phyloP scores from a whole-genome alignment of 2,113 vertebrate species.

The Mirounga angustirostris region DNA sequence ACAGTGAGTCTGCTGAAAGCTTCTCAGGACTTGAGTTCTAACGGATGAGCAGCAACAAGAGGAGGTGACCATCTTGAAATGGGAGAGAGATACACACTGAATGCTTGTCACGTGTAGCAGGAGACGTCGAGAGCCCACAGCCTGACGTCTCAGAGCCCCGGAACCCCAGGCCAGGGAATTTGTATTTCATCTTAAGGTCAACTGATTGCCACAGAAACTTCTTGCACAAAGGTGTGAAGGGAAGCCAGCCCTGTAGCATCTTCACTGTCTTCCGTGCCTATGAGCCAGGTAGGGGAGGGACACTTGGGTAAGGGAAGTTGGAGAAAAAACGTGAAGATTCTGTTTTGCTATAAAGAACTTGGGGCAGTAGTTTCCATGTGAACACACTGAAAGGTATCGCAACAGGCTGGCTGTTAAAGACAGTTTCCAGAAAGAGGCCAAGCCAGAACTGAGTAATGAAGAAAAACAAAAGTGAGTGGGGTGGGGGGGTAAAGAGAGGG shows the following conservation, averaged over 20 bases:
- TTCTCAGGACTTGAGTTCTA: not conserved
- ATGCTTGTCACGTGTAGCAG: not conserved
- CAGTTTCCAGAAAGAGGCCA: not conserved
- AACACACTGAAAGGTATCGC: not conserved
- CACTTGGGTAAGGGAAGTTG: not conserved
- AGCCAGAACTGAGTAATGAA: not conserved
- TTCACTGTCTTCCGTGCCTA: not conserved
- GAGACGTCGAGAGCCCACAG: not conserved
- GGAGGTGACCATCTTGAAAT: not conserved
- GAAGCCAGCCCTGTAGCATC: not conserved
- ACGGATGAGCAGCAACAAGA: not conserved
- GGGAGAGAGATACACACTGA: fast-evolving
- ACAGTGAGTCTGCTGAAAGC: not conserved
- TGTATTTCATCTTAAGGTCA: not conserved
- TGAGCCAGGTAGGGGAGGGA: not conserved
- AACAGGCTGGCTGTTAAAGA: not conserved
- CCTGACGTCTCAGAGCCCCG: not conserved
- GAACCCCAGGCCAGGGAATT: fast-evolving
- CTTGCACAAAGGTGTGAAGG: not conserved
- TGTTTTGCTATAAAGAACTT: not conserved
- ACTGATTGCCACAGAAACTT: not conserved
- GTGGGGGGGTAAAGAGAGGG: fast-evolving
- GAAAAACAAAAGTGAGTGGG: not conserved
- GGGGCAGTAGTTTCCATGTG: not conserved
- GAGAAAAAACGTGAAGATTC: not conserved